These are phyloP conservation scores for Tenthredo distinguenda DNA, from an alignment of 2,888 invertebrate species.

Conservation along the genomic window DNA sequence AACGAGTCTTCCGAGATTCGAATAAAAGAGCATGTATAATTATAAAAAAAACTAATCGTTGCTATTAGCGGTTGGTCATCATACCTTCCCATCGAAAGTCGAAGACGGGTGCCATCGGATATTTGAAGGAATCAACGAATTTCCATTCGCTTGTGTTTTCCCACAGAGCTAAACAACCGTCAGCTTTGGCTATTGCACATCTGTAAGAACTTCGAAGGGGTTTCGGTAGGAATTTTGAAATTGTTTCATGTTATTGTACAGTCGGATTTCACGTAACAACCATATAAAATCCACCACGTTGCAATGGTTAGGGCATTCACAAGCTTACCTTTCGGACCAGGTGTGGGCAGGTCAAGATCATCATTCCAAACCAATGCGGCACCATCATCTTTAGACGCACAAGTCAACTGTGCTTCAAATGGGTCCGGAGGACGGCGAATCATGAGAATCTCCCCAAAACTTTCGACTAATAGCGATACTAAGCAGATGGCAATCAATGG, in stretches of 20 bases:
- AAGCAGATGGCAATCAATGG: not conserved
- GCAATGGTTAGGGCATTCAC: not conserved
- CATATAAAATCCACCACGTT: no score
- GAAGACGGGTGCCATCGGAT: constrained; percentile 11
- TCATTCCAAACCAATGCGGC: constrained; percentile 63
- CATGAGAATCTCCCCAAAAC: not conserved
- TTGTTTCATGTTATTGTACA: not conserved
- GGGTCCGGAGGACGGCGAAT: not conserved
- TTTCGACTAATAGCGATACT: not conserved
- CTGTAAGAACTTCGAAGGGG: no score
- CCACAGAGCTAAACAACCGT: not conserved
- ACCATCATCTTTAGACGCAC: constrained; percentile 61
- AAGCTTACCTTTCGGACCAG: not conserved
- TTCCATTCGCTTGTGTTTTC: not conserved
- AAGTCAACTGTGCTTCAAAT: constrained; percentile 21
- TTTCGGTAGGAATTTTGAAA: not conserved
- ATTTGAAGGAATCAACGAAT: not conserved
- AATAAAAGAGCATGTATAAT: not conserved
- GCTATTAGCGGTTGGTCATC: not conserved
- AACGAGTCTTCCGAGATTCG: not conserved
- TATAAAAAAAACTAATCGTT: not conserved
- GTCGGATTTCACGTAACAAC: no score
- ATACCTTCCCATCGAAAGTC: constrained; percentile 28
- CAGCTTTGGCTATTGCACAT: not conserved
- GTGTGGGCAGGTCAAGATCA: constrained; percentile 27